Conservation (phyloP, 2,888 invertebrate species). For the Heliconius charithonia region DNA sequence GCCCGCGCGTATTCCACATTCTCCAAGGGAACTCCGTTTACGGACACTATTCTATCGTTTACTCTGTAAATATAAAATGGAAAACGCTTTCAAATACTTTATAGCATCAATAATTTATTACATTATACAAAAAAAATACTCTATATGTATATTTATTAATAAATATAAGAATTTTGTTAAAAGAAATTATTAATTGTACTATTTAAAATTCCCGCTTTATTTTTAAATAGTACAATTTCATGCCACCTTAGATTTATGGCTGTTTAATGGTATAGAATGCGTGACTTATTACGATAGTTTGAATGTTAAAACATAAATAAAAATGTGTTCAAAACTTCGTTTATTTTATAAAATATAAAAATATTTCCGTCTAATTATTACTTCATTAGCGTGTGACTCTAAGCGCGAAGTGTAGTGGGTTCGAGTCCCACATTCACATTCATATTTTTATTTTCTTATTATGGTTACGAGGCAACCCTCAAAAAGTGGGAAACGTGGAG, state of each 20-base stretch:
- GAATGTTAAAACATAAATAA: neutral
- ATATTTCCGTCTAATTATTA: neutral
- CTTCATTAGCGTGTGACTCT: no score
- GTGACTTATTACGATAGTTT: neutral
- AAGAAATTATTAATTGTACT: neutral
- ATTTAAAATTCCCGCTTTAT: neutral
- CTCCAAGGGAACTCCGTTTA: slow-evolving; percentile 97
- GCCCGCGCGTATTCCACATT: slow-evolving; percentile 98
- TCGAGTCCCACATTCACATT: no score
- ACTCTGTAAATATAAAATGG: slow-evolving; percentile 85
- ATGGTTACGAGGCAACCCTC: no score
- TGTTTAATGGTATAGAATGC: neutral
- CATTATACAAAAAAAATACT: neutral
- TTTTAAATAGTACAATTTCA: slow-evolving; percentile 2
- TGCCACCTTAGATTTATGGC: neutral
- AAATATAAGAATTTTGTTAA: neutral
- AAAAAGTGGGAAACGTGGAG: no score
- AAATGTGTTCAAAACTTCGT: neutral
- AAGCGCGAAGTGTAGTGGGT: no score
- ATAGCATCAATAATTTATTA: neutral
- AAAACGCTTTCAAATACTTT: neutral
- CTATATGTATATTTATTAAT: neutral
- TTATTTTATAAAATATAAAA: neutral
- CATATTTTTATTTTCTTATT: no score
- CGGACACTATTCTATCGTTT: slow-evolving; percentile 98